Evolutionary conservation across 2,797 vertebrate species (phyloP).

Genomic region (Odontamblyopus rebecca): DNA sequence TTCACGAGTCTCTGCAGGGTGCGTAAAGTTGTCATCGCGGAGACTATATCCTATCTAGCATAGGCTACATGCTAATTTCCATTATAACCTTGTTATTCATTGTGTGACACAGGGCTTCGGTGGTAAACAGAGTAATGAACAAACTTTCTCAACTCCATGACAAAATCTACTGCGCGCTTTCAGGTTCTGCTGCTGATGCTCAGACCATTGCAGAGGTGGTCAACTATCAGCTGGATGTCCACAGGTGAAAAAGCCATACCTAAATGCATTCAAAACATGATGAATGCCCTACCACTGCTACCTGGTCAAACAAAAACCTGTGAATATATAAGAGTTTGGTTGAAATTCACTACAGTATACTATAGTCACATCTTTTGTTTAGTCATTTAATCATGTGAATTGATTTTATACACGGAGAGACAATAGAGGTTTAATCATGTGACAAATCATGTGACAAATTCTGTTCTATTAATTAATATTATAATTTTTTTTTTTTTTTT

Average conservation of each 20-base stretch:
- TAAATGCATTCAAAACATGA: background rate
- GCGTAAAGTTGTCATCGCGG: conserved; percentile 32
- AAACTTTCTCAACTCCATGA: conserved; percentile 81
- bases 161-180: conserved; percentile 87
- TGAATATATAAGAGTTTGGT: background rate
- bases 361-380: background rate
- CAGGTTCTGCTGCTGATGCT: conserved; percentile 88
- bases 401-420: background rate
- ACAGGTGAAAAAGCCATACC: conserved; percentile 68
- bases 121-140: conserved; percentile 89
- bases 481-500: no score
- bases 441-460: background rate
- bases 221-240: conserved; percentile 86
- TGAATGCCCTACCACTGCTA: background rate
- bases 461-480: background rate
- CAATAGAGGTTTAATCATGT: background rate
- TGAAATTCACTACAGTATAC: background rate
- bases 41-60: background rate
- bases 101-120: conserved; percentile 54
- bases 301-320: background rate
- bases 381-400: background rate
- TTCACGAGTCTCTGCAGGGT: conserved; percentile 90
- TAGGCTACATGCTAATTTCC: background rate
- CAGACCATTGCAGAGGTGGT: conserved; percentile 85
- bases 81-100: no score